These are phyloP conservation scores for Cactoblastis cactorum DNA, from an alignment of 2,888 invertebrate genomes.

Conservation along the genomic window DNA sequence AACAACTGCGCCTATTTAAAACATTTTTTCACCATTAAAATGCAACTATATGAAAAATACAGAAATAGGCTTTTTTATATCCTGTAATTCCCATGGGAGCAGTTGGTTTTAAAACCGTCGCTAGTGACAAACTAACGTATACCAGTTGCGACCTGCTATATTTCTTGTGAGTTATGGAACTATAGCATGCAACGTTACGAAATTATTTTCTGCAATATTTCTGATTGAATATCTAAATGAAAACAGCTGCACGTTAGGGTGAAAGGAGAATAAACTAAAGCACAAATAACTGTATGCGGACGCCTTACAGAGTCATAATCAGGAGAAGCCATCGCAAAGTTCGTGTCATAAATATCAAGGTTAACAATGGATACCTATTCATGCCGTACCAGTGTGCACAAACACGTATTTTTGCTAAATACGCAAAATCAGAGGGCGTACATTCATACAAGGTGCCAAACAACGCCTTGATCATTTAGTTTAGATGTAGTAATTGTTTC, in stretches of 20 bases:
- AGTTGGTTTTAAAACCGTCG: too few species aligned
- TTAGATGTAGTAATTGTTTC: background rate
- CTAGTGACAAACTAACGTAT: too few species aligned
- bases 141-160: too few species aligned
- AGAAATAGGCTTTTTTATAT: too few species aligned
- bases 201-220: conserved; percentile 1
- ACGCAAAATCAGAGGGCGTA: conserved; percentile 5
- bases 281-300: conserved; percentile 14
- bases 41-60: too few species aligned
- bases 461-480: background rate
- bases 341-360: conserved; percentile 60
- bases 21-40: too few species aligned
- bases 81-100: too few species aligned
- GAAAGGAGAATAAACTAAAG: conserved; percentile 13
- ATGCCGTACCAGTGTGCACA: conserved; percentile 29
- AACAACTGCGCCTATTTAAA: too few species aligned
- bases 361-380: conserved; percentile 45
- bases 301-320: conserved; percentile 26
- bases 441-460: conserved; percentile 1
- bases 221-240: conserved; percentile 10
- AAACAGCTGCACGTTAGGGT: conserved; percentile 7
- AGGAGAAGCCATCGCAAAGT: conserved; percentile 41
- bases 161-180: background rate
- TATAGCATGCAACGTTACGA: background rate
- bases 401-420: conserved; percentile 1